Percentiles rank a stretch among this genome's conserved stretches.
Evolutionary conservation across 2,888 invertebrate species (phyloP).

Genomic region (Apamea epomidion): DNA sequence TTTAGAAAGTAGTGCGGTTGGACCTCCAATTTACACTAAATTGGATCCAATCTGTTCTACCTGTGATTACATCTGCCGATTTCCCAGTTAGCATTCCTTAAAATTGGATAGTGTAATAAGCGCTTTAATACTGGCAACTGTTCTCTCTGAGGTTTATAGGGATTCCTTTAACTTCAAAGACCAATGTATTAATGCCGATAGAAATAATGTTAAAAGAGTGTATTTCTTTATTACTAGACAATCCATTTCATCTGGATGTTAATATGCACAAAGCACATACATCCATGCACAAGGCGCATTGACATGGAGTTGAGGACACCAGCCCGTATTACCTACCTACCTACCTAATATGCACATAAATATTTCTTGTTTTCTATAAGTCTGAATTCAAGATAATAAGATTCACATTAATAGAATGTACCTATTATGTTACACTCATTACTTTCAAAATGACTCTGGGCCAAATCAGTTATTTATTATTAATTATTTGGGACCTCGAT

Average conservation of each 20-base stretch:
- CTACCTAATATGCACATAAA: neutral
- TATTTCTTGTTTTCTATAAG: neutral
- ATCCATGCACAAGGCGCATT: neutral
- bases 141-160: neutral
- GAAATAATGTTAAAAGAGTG: neutral
- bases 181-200: neutral
- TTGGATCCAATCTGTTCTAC: too few species aligned
- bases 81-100: too few species aligned
- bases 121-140: neutral
- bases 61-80: too few species aligned
- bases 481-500: neutral
- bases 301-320: neutral
- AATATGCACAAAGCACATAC: neutral
- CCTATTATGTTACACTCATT: neutral
- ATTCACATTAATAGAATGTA: too few species aligned
- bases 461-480: neutral
- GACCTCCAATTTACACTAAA: too few species aligned
- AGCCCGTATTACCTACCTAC: neutral
- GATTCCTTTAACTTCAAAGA: neutral
- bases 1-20: too few species aligned
- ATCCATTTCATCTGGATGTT: neutral
- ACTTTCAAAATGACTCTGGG: neutral
- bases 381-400: neutral
- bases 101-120: too few species aligned
- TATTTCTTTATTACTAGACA: neutral